A percentile compares a stretch with the other conserved stretches of the same genome.
Evolutionary conservation across 2,888 invertebrate species (phyloP).

Genomic region (Athripsodes cinereus): DNA sequence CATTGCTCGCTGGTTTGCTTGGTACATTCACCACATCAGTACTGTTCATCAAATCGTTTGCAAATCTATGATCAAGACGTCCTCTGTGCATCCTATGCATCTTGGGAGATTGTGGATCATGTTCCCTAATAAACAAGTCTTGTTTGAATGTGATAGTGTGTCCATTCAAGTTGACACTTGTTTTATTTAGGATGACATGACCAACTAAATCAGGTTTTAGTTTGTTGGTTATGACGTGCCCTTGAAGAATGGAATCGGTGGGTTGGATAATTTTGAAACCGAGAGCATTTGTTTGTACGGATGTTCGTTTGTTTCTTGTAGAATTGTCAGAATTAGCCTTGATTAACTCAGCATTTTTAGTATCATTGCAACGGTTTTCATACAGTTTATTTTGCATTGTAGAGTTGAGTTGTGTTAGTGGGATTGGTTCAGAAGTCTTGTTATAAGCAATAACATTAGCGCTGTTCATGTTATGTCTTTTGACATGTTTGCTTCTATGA

Average conservation of each 20-base stretch:
- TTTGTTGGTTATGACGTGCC: conserved; percentile 23
- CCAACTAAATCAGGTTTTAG: conserved; percentile 21
- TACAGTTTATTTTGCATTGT: too few relatives aligned
- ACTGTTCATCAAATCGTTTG: neutral
- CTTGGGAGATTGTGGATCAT: conserved; percentile 11
- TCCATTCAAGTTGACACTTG: conserved; percentile 18
- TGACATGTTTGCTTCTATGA: too few relatives aligned
- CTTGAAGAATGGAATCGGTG: conserved; percentile 22
- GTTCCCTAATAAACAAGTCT: conserved; percentile 12
- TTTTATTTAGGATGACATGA: conserved; percentile 25
- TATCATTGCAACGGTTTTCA: too few relatives aligned
- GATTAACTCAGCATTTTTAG: too few relatives aligned
- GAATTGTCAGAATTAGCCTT: too few relatives aligned
- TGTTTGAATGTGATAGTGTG: conserved; percentile 19
- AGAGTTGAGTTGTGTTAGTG: too few relatives aligned
- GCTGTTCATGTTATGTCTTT: too few relatives aligned
- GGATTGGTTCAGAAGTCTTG: too few relatives aligned
- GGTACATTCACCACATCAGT: neutral
- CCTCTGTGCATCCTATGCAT: conserved; percentile 18
- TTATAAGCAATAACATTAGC: too few relatives aligned
- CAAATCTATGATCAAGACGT: conserved; percentile 8
- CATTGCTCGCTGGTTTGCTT: neutral
- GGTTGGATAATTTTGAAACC: conserved; percentile 25
- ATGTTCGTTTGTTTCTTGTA: conserved; percentile 15
- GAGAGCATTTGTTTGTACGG: conserved; percentile 17